Evolutionary conservation across 2,797 vertebrate genomes (phyloP), one percentile per base, ranked within the genome.

Genomic region (Anguilla obscura): DNA sequence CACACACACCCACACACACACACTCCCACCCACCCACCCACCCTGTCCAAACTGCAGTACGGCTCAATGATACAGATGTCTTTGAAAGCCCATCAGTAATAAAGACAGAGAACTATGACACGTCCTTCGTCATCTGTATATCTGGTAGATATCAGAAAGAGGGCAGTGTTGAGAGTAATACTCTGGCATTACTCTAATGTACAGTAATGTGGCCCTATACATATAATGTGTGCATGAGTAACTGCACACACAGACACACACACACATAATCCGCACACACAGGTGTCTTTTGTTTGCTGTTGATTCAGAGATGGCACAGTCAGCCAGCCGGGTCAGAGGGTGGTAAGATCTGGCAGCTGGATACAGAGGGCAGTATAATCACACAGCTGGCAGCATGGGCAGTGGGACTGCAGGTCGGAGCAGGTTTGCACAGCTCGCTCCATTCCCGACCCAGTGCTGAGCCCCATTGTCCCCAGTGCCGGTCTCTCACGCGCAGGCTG

Each of bases 171-270:
- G 52, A 54, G 52, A 54, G 52, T 10, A 54, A 10, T 54, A 54
- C 52, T 1, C 10, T 12, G 10, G 1, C 52, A 54, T 54, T 66
- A 24, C 60, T 66, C 5, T 66, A 24, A 66, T 27, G 9, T 16
- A 87, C 2, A 30, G 54, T 60, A 50, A 50, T 50, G 48, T 54
- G 52, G 52, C 52, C 52, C 36, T 33, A 63, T 66, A 24, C 69
- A 27, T 56, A 50, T 82, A 85, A 85, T 50, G 54, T 69, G 40
- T 40, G 52, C 74, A 58, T 16, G 76, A 74, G 63, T 87, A 88
- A 2, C 84, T 79, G 88, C 88, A 86, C 85, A 87, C 86, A 86
- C 88, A 88, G 84, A 87, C 88, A 85, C n/a, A 71, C 69, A 33
- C 27, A 8, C 69, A 27, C 69, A 71, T n/a, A 71, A 71, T 1